Base-by-base conservation (phyloP, 2,113 vertebrate species). In the Alethe diademata region DNA sequence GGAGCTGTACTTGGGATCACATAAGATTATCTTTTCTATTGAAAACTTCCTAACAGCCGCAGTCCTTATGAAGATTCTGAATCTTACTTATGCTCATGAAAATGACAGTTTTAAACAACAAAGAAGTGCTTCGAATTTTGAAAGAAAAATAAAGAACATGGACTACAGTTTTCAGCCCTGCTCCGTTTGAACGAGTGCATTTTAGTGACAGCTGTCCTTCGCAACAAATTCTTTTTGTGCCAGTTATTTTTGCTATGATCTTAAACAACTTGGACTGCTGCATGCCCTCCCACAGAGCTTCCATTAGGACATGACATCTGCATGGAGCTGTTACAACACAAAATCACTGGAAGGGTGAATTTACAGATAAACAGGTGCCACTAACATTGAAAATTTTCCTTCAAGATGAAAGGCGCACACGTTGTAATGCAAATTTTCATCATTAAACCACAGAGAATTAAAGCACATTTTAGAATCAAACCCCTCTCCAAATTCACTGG, bases 361-460 rank as follows among this genome's bases (percentile, higher is more conserved):
- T 90, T 92, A 51, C 51, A 93, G 62, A 95, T 71, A 89, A 92
- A 76, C 25, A 86, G 47, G 54, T 64, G 42, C 71, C 54, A 89
- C 60, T 90, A 92, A 58, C 79, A 80, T 42, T 51, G 42, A 91
- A 47, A 36, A 29, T 47, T n/a, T 95, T 72, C 54, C 61, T 72
- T 95, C n/a, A 26, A 45, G 23, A 56, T 61, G 47, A 82, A 89
- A 81, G 13, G 6, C 3, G 36, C 18, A 22, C 19, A 66, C 4
- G 8, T 42, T 38, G 17, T 53, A 28, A 51, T 25, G 25, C 4
- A 26, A 90, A 71, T 88, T 62, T 82, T 67, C 78, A 36, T 17
- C 20, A 38, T 70, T 85, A 87, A 53, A 35, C 11, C n/a, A 12
- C 1, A 50, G 42, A 65, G 17, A 66, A 86, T 72, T 88, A 78